Percentiles rank a stretch among this genome's conserved stretches.
Evolutionary conservation across 2,797 vertebrate genomes (phyloP).

Genomic region (Clarias laeviceps): DNA sequence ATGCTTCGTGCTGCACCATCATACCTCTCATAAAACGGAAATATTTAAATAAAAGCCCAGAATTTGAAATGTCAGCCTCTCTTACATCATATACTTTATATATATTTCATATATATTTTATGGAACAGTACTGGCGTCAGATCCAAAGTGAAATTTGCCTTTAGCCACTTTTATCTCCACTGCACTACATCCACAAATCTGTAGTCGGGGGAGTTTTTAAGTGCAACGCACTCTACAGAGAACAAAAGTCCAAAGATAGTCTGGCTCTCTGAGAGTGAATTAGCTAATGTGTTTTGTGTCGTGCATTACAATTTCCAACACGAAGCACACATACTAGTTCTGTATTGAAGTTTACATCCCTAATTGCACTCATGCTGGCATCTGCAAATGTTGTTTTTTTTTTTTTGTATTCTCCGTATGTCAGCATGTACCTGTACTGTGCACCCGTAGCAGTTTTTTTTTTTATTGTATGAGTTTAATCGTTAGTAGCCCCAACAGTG

Average conservation of each 20-base stretch:
- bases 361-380: not conserved
- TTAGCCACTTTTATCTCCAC: constrained; percentile 4
- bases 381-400: not conserved
- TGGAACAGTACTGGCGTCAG: not conserved
- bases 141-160: not conserved
- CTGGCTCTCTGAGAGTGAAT: not conserved
- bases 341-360: not conserved
- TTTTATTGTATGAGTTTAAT: not conserved
- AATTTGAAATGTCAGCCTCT: not conserved
- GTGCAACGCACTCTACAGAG: not conserved
- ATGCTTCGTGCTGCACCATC: not conserved
- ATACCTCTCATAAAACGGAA: not conserved
- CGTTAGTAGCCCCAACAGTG: not conserved
- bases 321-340: not conserved
- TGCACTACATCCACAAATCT: not conserved
- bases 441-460: not conserved
- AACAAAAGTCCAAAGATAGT: constrained; percentile 2
- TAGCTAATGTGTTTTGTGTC: not conserved
- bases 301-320: not conserved
- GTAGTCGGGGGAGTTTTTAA: not conserved
- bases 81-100: not conserved
- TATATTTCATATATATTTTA: not conserved
- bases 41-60: not conserved
- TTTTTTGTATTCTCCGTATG: not conserved
- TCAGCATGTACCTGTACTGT: not conserved